A percentile compares a stretch with the other conserved stretches of the same genome.
phyloP scores from a whole-genome alignment of 2,113 vertebrate species.

The Chaenocephalus aceratus region DNA sequence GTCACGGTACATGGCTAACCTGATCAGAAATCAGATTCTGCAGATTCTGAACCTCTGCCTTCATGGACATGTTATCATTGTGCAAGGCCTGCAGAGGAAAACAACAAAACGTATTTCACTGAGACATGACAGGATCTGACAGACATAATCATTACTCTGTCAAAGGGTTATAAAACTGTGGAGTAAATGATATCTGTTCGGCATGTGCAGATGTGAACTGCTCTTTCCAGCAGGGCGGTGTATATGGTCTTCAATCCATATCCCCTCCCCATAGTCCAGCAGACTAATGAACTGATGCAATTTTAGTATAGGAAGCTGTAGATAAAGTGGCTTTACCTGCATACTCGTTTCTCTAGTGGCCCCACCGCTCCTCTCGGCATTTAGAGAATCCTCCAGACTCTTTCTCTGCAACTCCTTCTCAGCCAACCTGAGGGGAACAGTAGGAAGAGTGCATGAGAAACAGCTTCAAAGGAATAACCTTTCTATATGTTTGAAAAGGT shows the following conservation, averaged over 20 bases:
- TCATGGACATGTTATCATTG: constrained; percentile 91
- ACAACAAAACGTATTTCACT: not conserved
- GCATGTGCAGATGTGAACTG: not conserved
- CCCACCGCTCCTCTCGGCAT: constrained; percentile 83
- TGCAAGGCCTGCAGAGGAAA: constrained; percentile 87
- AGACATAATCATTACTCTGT: constrained; percentile 6
- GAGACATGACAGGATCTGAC: not conserved
- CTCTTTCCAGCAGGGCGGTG: not conserved
- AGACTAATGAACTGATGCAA: constrained; percentile 24
- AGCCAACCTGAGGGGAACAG: constrained; percentile 72
- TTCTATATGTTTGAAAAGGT: constrained; percentile 11
- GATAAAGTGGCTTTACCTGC: constrained; percentile 75
- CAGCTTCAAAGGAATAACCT: not conserved
- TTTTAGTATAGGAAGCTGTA: constrained; percentile 27
- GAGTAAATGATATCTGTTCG: constrained; percentile 9
- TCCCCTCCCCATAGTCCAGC: constrained; percentile 17
- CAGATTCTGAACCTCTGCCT: constrained; percentile 91
- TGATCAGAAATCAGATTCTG: constrained; percentile 92
- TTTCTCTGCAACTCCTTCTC: constrained; percentile 86
- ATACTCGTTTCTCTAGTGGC: constrained; percentile 83
- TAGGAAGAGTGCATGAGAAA: constrained; percentile 5
- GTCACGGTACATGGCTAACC: constrained; percentile 75
- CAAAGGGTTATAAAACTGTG: not conserved
- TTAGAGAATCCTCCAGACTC: constrained; percentile 86
- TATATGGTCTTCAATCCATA: not conserved